phyloP scores from a whole-genome alignment of 2,797 vertebrate genomes.

The Trematomus bernacchii region DNA sequence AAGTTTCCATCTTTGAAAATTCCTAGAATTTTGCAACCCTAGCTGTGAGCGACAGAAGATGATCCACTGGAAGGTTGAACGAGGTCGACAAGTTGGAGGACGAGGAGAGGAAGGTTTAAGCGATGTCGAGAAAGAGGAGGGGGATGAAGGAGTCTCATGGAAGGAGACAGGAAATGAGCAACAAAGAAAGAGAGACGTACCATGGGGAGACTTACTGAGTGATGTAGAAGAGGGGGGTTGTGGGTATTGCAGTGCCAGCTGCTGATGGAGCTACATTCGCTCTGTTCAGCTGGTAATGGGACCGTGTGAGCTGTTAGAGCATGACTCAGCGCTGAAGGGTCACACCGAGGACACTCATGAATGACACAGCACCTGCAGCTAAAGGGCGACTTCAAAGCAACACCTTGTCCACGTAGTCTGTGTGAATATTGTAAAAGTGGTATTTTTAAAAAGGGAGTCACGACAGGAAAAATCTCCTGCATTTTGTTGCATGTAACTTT shows the following conservation, averaged over 20 bases:
- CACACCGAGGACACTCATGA: conserved; percentile 40
- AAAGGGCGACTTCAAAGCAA: neutral
- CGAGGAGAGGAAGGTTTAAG: conserved; percentile 38
- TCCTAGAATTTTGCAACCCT: too few species aligned
- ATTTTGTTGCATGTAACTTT: too few species aligned
- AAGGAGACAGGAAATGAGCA: conserved; percentile 28
- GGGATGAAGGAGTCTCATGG: conserved; percentile 26
- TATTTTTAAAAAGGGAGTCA: neutral
- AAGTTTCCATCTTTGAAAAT: too few species aligned
- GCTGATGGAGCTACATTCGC: conserved; percentile 64
- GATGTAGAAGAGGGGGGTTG: conserved; percentile 23
- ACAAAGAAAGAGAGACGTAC: conserved; percentile 1
- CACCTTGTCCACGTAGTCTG: neutral
- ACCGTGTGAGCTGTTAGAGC: conserved; percentile 55
- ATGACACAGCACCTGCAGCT: conserved; percentile 32
- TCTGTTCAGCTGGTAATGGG: conserved; percentile 57
- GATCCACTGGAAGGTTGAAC: conserved; percentile 8
- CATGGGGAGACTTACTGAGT: conserved; percentile 17
- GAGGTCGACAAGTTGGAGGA: conserved; percentile 2
- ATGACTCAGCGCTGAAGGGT: conserved; percentile 59
- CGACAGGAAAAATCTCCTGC: too few species aligned
- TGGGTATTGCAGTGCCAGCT: conserved; percentile 48
- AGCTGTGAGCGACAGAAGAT: neutral
- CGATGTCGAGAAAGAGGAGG: conserved; percentile 31
- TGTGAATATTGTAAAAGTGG: neutral